phyloP scores from a whole-genome alignment of 2,113 vertebrate genomes.

The Cairina moschata region DNA sequence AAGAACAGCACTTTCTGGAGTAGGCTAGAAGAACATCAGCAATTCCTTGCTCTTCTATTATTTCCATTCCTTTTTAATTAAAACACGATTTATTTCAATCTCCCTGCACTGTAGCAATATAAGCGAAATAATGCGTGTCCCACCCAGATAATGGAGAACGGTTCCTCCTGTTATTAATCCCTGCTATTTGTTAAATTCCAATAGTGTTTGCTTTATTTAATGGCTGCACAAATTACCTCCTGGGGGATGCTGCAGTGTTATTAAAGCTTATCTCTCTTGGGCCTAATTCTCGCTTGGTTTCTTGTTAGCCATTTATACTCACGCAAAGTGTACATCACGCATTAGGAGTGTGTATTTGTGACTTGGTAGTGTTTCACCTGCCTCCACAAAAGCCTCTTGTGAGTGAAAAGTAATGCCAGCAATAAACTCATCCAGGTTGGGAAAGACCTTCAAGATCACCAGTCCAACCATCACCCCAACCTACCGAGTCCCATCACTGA shows the following conservation, averaged over 20 bases:
- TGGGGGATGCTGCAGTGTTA: not conserved
- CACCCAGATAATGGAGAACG: not conserved
- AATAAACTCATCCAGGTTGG: not conserved
- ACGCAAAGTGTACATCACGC: not conserved
- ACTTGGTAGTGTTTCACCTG: not conserved
- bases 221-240: not conserved
- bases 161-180: not conserved
- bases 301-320: not conserved
- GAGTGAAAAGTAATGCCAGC: not conserved
- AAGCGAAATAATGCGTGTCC: not conserved
- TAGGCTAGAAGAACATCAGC: not conserved
- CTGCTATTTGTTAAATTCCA: slow-evolving; percentile 16
- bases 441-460: not conserved
- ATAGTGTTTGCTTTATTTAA: slow-evolving; percentile 18
- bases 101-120: not conserved
- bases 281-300: not conserved
- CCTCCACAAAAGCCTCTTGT: not conserved
- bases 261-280: not conserved
- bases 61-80: not conserved
- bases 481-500: not conserved
- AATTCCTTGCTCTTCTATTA: not conserved
- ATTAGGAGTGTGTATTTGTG: not conserved
- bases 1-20: not conserved
- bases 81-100: not conserved
- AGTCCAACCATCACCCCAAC: not conserved